Evolutionary conservation across 1,140 invertebrate genomes (phyloP).

Genomic region (Drosophila quadrilineata): DNA sequence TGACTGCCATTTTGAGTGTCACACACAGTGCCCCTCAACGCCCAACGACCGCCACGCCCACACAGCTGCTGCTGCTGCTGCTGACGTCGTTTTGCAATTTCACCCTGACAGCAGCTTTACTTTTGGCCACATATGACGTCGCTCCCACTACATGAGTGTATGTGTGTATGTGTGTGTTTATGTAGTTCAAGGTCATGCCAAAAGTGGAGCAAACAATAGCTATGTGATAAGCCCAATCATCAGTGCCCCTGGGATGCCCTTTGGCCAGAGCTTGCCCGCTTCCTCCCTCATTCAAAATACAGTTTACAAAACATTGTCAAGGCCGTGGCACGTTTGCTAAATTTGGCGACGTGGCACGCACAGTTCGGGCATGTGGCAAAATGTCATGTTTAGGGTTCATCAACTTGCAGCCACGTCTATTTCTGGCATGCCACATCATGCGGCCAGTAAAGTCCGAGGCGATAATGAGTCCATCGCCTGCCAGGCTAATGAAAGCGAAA

Average conservation of each 20-base stretch:
- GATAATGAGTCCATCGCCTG: conserved; percentile 17
- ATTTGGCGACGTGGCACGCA: too few relatives aligned
- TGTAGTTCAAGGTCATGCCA: conserved; percentile 37
- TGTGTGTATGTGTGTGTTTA: conserved; percentile 5
- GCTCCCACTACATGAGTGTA: neutral
- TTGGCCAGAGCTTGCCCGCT: too few relatives aligned
- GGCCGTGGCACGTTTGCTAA: conserved; percentile 6
- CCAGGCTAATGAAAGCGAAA: neutral
- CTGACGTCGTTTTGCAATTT: conserved; percentile 50
- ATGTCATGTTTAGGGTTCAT: conserved; percentile 59
- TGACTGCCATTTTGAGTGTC: neutral
- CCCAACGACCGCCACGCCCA: conserved; percentile 34
- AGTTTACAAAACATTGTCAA: conserved; percentile 2
- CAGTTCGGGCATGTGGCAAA: conserved; percentile 29
- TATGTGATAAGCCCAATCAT: conserved; percentile 4
- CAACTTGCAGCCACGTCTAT: conserved; percentile 1
- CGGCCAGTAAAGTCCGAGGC: neutral
- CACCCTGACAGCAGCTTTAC: conserved; percentile 13
- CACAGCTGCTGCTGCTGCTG: too few relatives aligned
- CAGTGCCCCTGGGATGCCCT: too few relatives aligned
- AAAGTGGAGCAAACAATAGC: neutral
- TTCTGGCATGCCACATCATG: neutral
- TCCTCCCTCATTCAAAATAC: neutral
- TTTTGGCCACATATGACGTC: conserved; percentile 13
- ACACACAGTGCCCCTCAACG: neutral